phyloP scores from a whole-genome alignment of 2,888 invertebrate genomes.

The Oscheius sp. region DNA sequence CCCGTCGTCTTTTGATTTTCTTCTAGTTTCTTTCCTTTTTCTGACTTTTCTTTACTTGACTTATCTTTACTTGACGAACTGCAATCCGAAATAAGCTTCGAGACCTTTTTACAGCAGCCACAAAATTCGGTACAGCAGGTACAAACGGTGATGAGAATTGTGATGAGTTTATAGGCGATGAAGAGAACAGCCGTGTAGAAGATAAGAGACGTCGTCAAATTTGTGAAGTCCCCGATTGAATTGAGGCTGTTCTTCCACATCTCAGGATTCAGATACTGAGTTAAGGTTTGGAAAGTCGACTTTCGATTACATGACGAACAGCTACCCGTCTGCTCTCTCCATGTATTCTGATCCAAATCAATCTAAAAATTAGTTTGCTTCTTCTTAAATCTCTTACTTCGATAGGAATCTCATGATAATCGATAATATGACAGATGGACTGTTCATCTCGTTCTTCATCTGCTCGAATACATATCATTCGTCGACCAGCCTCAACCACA shows the following conservation, averaged over 20 bases:
- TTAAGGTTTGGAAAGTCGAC: constrained; percentile 19
- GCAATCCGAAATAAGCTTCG: neutral
- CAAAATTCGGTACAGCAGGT: neutral
- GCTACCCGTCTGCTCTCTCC: constrained; percentile 51
- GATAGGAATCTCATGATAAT: constrained; percentile 51
- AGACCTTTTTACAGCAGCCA: neutral
- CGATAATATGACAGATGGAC: constrained; percentile 57
- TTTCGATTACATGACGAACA: constrained; percentile 67
- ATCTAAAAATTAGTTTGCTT: constrained; percentile 35
- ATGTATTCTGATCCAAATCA: constrained; percentile 51
- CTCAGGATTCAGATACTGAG: neutral
- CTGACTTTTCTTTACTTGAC: too few relatives aligned
- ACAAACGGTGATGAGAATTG: neutral
- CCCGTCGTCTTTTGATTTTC: neutral
- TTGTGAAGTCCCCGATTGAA: constrained; percentile 14
- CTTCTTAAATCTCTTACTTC: constrained; percentile 34
- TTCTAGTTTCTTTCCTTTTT: constrained; percentile 8
- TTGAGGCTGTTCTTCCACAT: constrained; percentile 11
- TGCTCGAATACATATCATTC: constrained; percentile 55
- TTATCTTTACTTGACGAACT: neutral
- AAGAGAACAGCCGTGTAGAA: constrained; percentile 16
- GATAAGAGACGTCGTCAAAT: neutral
- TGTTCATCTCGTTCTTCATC: constrained; percentile 56
- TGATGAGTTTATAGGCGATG: constrained; percentile 2
- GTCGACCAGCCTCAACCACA: constrained; percentile 44